phyloP scores from a whole-genome alignment of 2,888 invertebrate species.

The Sminthurides aquaticus region DNA sequence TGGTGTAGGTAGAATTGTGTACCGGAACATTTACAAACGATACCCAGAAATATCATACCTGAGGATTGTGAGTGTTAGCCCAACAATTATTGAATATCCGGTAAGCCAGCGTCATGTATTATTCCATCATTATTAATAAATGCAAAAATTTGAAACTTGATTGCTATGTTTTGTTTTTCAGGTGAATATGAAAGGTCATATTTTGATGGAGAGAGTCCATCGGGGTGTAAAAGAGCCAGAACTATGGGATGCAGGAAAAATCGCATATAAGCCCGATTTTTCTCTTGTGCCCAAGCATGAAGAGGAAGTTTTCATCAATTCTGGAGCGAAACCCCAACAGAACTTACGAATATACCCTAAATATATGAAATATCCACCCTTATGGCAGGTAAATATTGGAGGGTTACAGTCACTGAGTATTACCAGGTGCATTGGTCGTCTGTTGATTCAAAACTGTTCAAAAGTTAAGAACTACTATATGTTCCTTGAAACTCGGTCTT shows the following conservation, averaged over 20 bases:
- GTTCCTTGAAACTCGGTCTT: background rate
- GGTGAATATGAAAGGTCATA: conserved; percentile 15
- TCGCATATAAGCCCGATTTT: conserved; percentile 28
- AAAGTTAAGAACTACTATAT: no score
- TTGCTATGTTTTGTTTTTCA: conserved; percentile 8
- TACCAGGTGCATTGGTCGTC: no score
- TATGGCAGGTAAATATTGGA: conserved; percentile 19
- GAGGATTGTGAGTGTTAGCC: conserved; percentile 17
- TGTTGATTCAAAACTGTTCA: no score
- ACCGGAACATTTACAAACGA: background rate
- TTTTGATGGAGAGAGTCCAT: conserved; percentile 18
- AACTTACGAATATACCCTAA: conserved; percentile 8
- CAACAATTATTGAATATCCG: conserved; percentile 19
- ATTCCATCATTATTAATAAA: no score
- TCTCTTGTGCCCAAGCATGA: conserved; percentile 34
- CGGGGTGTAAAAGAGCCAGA: conserved; percentile 7
- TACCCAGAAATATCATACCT: conserved; percentile 25
- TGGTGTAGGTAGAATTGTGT: conserved; percentile 35
- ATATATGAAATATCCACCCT: conserved; percentile 14
- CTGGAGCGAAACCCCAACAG: conserved; percentile 8
- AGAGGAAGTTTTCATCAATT: conserved; percentile 26
- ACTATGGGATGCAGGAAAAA: conserved; percentile 29
- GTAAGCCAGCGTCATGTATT: background rate
- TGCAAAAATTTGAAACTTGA: background rate
- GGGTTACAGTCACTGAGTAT: no score